Evolutionary conservation across 2,888 invertebrate genomes (phyloP).

Genomic region (Ligdia adustata): DNA sequence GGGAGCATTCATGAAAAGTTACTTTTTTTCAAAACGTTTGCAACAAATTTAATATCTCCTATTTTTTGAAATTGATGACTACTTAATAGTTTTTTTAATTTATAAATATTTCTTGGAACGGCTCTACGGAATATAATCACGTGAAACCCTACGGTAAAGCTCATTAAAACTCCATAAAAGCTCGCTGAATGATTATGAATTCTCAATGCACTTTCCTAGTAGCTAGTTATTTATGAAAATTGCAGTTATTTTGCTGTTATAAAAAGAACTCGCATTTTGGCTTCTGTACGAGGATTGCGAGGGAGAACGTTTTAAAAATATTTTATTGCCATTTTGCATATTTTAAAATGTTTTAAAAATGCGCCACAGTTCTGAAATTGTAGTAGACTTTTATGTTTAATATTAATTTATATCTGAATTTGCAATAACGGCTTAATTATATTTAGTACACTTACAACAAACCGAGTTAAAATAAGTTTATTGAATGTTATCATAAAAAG

Average conservation of each 20-base stretch:
- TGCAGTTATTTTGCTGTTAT: conserved; percentile 3
- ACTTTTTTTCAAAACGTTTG: too few relatives aligned
- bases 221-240: conserved; percentile 17
- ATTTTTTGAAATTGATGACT: too few relatives aligned
- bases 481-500: too few relatives aligned
- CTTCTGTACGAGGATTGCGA: neutral
- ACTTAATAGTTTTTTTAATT: too few relatives aligned
- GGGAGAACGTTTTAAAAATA: conserved; percentile 1
- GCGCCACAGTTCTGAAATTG: too few relatives aligned
- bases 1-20: too few relatives aligned
- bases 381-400: too few relatives aligned
- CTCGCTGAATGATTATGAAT: conserved; percentile 22
- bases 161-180: conserved; percentile 3
- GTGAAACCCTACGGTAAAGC: neutral
- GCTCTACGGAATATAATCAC: neutral
- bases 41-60: too few relatives aligned
- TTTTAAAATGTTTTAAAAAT: neutral
- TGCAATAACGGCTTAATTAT: neutral
- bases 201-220: conserved; percentile 17
- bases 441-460: too few relatives aligned
- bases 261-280: too few relatives aligned
- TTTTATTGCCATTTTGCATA: conserved; percentile 3
- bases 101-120: neutral
- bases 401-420: too few relatives aligned
- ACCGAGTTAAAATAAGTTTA: too few relatives aligned